A percentile compares a stretch with the other conserved stretches of the same genome.
Evolutionary conservation across 1,140 invertebrate genomes (phyloP).

Genomic region (Sarcophaga peregrina): DNA sequence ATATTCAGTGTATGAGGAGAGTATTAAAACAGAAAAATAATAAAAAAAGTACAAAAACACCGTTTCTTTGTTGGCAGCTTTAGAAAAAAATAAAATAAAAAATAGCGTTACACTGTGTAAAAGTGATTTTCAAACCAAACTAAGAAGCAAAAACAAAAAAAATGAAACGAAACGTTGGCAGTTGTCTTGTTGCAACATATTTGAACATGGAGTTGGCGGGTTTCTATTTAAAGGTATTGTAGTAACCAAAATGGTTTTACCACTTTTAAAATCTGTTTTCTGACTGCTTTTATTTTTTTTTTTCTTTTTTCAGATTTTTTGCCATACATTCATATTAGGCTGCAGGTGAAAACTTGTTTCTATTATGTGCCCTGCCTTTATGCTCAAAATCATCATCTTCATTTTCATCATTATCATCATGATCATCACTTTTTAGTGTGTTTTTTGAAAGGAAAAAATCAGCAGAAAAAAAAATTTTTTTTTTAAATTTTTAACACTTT

Average conservation of each 20-base stretch:
- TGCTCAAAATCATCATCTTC: not conserved
- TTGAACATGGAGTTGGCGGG: not conserved
- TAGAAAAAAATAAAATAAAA: not conserved
- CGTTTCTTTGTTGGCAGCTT: not conserved
- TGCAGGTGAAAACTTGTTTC: constrained; percentile 36
- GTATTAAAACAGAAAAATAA: not conserved
- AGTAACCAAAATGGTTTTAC: not conserved
- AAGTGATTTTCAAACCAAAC: no score
- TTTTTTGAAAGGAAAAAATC: not conserved
- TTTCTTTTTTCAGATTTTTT: no score
- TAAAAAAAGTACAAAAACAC: not conserved
- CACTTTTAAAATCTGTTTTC: not conserved
- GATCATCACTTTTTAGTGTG: not conserved
- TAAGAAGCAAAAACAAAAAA: no score
- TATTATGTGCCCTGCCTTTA: not conserved
- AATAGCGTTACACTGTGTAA: no score
- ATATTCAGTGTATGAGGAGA: not conserved
- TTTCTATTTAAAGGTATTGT: constrained; percentile 3
- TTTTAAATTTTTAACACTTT: constrained; percentile 34
- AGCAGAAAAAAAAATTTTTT: not conserved
- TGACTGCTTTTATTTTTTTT: not conserved
- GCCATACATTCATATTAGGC: not conserved
- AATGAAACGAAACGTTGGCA: no score
- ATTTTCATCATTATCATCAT: constrained; percentile 11
- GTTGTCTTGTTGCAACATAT: not conserved